phyloP scores from a whole-genome alignment of 2,797 vertebrate species.

The Babyrousa celebensis region DNA sequence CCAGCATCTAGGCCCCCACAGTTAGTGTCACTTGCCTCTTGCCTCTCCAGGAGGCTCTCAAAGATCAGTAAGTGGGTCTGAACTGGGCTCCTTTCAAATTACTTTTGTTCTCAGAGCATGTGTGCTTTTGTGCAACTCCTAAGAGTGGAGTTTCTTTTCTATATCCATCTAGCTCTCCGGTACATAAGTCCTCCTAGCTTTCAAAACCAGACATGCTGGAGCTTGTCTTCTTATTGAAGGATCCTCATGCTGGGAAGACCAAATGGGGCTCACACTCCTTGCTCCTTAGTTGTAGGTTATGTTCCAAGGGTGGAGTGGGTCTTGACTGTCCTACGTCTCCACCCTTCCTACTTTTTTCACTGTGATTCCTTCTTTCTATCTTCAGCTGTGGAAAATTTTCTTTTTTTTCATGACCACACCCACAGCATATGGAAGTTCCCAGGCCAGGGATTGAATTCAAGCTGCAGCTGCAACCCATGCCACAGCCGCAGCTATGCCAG shows the following conservation, averaged over 20 bases:
- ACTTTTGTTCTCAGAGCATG: background rate
- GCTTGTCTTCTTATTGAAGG: background rate
- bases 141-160: background rate
- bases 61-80: background rate
- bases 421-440: no score
- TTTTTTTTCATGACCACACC: no score
- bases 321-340: background rate
- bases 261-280: background rate
- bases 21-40: background rate
- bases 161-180: background rate
- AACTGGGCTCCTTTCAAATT: background rate
- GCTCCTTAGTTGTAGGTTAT: no score
- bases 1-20: background rate
- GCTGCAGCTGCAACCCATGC: no score
- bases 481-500: no score
- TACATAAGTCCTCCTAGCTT: background rate
- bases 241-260: background rate
- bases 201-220: background rate
- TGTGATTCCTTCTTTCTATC: no score
- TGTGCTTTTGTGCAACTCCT: background rate
- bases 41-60: background rate
- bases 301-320: background rate
- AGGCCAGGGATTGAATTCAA: no score
- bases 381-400: no score
- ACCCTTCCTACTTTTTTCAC: background rate